Conservation (phyloP, 2,113 vertebrate species). For the Bufo bufo region DNA sequence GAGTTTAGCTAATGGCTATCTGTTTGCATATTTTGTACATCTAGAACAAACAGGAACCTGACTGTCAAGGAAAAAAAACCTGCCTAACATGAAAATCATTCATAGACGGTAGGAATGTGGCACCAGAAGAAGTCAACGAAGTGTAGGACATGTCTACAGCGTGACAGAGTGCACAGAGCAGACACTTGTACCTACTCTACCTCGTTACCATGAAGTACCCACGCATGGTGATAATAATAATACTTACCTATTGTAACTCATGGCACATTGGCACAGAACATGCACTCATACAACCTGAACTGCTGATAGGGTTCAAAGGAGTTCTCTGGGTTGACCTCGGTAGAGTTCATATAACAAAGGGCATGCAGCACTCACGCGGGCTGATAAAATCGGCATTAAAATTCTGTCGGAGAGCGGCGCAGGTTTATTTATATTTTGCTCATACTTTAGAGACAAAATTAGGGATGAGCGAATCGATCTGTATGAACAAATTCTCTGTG, state of each 20-base stretch:
- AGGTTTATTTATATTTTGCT: too few species aligned
- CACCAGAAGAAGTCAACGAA: background rate
- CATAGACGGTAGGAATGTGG: background rate
- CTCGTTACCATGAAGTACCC: background rate
- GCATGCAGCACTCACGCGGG: background rate
- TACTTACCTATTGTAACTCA: conserved; percentile 2
- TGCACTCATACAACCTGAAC: background rate
- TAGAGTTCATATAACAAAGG: background rate
- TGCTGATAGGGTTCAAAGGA: background rate
- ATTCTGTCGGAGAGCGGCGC: background rate
- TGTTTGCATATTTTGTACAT: conserved; percentile 36
- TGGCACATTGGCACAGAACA: background rate
- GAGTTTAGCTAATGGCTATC: conserved; percentile 8
- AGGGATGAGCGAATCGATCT: too few species aligned
- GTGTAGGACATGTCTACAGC: background rate
- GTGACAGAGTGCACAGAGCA: background rate
- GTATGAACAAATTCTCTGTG: too few species aligned
- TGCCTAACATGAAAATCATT: conserved; percentile 24
- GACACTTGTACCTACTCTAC: background rate
- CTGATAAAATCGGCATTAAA: background rate
- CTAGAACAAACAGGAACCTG: conserved; percentile 42
- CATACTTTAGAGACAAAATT: too few species aligned
- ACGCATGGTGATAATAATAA: background rate
- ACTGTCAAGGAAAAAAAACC: conserved; percentile 32
- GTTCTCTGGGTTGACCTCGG: background rate